Percentiles rank a stretch among this genome's conserved stretches.
phyloP scores from a whole-genome alignment of 2,113 vertebrate genomes.

The Ornithorhynchus anatinus region DNA sequence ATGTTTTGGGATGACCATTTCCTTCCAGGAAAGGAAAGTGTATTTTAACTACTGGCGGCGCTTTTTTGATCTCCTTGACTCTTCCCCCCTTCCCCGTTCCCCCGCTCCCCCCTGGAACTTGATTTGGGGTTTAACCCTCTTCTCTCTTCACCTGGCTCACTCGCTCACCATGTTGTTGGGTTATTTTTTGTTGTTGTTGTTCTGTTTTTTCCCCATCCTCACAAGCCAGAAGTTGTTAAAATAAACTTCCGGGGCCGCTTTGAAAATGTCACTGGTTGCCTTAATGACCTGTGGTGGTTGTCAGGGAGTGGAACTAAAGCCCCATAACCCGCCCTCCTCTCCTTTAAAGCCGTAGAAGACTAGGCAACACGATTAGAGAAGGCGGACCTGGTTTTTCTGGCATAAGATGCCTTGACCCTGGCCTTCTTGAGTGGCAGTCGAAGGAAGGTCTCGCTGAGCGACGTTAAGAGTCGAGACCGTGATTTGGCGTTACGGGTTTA shows the following conservation, averaged over 20 bases:
- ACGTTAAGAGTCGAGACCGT: background rate
- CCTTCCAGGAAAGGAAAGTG: no score
- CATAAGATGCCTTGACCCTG: conserved; percentile 1
- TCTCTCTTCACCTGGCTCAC: no score
- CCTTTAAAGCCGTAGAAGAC: background rate
- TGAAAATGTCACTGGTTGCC: conserved; percentile 56
- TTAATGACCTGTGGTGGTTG: conserved; percentile 38
- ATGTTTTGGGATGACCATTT: no score
- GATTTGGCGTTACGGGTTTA: background rate
- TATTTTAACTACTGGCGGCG: no score
- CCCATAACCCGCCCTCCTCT: background rate
- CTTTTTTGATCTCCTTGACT: no score
- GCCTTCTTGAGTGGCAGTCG: background rate
- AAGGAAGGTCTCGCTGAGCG: background rate
- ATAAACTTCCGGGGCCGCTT: conserved; percentile 28
- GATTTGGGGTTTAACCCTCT: no score
- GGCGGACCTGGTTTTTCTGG: conserved; percentile 7
- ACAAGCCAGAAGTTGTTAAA: background rate
- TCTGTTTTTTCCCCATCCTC: background rate
- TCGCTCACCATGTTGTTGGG: background rate
- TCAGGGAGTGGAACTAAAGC: background rate
- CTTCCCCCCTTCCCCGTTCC: no score
- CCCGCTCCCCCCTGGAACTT: no score
- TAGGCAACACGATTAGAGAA: conserved; percentile 5
- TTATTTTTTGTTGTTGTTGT: background rate